A percentile compares a stretch with the other conserved stretches of the same genome.
Evolutionary conservation across 2,113 vertebrate genomes (phyloP).

Genomic region (Psittacula cyanocephala): DNA sequence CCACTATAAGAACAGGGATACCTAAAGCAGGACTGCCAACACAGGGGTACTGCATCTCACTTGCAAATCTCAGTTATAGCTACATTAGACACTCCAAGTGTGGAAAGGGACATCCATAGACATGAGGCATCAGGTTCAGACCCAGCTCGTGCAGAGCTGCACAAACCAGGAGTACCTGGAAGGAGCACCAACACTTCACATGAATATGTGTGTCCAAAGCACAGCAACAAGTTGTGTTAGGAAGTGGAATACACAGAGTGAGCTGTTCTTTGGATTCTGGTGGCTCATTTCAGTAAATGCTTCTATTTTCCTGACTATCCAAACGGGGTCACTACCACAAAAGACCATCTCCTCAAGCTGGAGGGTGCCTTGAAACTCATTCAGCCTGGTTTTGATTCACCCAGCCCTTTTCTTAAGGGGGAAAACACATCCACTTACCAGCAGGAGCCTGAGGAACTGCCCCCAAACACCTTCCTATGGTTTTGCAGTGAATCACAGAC

Average conservation of each 20-base stretch:
- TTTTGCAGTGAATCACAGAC: background rate
- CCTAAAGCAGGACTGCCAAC: background rate
- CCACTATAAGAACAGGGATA: background rate
- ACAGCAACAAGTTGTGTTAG: background rate
- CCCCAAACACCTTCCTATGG: fast-evolving
- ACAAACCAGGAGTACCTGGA: fast-evolving
- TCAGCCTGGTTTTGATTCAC: background rate
- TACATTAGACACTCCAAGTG: no score
- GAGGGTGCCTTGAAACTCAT: fast-evolving
- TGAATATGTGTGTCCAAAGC: background rate
- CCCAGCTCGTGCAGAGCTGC: fast-evolving
- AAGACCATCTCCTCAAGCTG: background rate
- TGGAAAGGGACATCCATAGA: background rate
- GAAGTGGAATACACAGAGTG: background rate
- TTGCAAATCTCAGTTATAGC: background rate
- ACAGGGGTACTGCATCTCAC: fast-evolving
- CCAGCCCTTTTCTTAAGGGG: background rate
- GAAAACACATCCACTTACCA: background rate
- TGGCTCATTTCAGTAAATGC: background rate
- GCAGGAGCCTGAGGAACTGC: background rate
- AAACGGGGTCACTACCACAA: background rate
- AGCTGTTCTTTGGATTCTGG: background rate
- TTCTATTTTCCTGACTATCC: background rate
- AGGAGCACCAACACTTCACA: fast-evolving
- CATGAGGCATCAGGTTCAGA: background rate